Percentiles rank a stretch among this genome's conserved stretches.
Evolutionary conservation across 1,140 invertebrate species (phyloP).

Genomic region (Diprion similis): DNA sequence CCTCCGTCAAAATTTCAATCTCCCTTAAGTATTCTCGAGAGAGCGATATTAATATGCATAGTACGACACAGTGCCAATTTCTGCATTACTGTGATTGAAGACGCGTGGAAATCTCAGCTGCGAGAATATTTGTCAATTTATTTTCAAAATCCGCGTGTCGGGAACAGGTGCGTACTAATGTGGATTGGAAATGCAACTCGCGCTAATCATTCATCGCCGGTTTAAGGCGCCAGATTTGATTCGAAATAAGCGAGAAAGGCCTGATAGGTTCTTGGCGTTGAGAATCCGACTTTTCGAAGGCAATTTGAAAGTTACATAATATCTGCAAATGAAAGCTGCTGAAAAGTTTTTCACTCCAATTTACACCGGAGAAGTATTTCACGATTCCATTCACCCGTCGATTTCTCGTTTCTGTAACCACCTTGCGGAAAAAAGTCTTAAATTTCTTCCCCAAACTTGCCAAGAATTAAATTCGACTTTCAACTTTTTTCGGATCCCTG

Average conservation of each 20-base stretch:
- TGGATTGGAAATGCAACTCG: neutral
- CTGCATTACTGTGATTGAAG: constrained; percentile 34
- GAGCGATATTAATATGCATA: constrained; percentile 40
- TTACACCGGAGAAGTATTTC: no score
- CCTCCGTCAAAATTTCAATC: constrained; percentile 57
- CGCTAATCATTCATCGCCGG: neutral
- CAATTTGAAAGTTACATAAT: no score
- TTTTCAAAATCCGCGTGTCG: neutral
- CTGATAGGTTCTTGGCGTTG: no score
- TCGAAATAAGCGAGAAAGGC: neutral
- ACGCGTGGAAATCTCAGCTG: constrained; percentile 19
- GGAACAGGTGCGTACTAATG: neutral
- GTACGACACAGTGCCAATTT: constrained; percentile 46
- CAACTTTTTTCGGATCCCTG: no score
- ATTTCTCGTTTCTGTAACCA: no score
- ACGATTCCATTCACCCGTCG: no score
- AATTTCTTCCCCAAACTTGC: no score
- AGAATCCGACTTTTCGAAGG: no score
- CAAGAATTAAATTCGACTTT: no score
- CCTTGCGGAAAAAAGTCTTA: no score
- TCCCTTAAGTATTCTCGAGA: constrained; percentile 38
- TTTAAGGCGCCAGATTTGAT: neutral
- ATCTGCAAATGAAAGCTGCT: no score
- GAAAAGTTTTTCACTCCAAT: no score
- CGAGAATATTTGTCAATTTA: neutral